Evolutionary conservation across 2,113 vertebrate genomes (phyloP), one percentile per base, ranked within the genome.

Genomic region (Pangasianodon gigas): DNA sequence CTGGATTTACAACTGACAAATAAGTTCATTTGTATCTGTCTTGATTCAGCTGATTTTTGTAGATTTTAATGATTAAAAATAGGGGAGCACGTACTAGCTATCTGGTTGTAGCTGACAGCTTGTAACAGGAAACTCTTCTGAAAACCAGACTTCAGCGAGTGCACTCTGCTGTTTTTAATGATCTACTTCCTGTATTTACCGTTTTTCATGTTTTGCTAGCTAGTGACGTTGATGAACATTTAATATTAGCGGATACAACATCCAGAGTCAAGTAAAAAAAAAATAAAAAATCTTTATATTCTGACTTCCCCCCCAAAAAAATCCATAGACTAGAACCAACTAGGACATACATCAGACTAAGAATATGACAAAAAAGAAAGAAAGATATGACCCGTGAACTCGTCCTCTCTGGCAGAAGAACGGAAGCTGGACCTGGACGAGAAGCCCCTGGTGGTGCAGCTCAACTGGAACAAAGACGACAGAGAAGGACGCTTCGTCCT

Each of bases 401-500:
- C 21, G 32, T 87, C 87, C 80, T 94, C 67, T 93, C 91, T 93
- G 93, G 93, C 93, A 99, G 98, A 99, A 98, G 98, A 99, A 97
- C 97, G 98, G 95, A 98, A 97, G 97, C 96, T 99, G 95, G 98
- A 99, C 92, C 93, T 97, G 90, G 98, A 99, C 77, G 98, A 99
- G 96, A 99, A 99, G 90, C 98, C 98, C 88, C 96, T 99, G 19
- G 98, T 99, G 56, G 98, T 99, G 77, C 98, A 99, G 79, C 94
- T 99, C 89, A 99, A 99, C 93, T 99, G 98, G 98, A 99, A 99
- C 95, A 99, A 99, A 94, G 98, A 99, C 85, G 98, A 99, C 94
- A 94, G 98, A 24, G 98, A 99, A 90, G 98, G 98, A 75, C 96
- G 98, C 74, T 99, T 99, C 41, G 98, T 99, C 58, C 96, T 99